Evolutionary conservation across 2,888 invertebrate species (phyloP), one percentile per base, ranked within the genome.

Genomic region (Mylabris sibirica): DNA sequence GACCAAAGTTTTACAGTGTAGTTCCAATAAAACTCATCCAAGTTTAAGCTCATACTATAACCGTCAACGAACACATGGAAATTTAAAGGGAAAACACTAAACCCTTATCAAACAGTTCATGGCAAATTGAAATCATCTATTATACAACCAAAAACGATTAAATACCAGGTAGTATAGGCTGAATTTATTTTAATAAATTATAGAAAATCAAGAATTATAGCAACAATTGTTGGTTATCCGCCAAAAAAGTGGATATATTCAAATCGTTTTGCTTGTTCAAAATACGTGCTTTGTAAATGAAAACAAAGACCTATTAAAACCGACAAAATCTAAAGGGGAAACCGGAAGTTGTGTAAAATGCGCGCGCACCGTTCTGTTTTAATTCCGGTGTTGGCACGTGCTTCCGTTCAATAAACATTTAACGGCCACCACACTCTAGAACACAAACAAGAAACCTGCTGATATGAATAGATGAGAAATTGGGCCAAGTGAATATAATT

Each of bases 331-430:
- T 62, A 65, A 75, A 73, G 64, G 72, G 71, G 70, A 70, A 67
- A 72, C 49, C 66, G 71, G 71, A 71, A 71, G 65, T 64, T 64
- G 74, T n/a, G 72, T 71, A 71, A n/a, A 69, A 57, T 72, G 76
- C 77, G 76, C 77, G 77, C 77, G 71, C 68, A 66, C 59, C 63
- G 59, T 66, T 70, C 70, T 75, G 74, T 76, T n/a, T 77, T 72
- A 75, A 74, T 76, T 76, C 77, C 77, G 75, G 75, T 67, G 74
- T 72, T 68, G 73, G 76, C 79, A 79, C 79, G 79, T 79, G 79
- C 76, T 79, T 78, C 79, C 78, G 78, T 74, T 78, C 77, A 77
- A 77, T 77, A 77, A n/a, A 74, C 72, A 68, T 74, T 74, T 74
- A 74, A 71, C 71, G 73, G 72, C 67, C 71, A 65, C 69, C 75